These are phyloP conservation scores for Drosophila arawakana DNA, from an alignment of 1,140 invertebrate species.

Conservation along the genomic window DNA sequence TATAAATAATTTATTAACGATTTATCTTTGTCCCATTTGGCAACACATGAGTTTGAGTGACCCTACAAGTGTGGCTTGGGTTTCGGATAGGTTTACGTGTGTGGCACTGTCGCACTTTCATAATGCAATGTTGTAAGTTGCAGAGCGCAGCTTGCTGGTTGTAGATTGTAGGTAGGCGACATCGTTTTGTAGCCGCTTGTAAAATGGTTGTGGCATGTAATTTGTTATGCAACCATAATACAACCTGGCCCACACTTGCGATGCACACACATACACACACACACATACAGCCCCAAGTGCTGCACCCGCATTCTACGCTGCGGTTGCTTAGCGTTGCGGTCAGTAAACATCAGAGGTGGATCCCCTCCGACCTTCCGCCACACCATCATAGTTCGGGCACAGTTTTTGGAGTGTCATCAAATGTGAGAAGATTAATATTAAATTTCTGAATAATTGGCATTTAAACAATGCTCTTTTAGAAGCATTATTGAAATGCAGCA, in stretches of 20 bases:
- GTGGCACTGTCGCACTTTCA: slow-evolving; percentile 42
- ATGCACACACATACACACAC: too few species aligned
- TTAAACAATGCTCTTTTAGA: slow-evolving; percentile 3
- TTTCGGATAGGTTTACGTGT: slow-evolving; percentile 12
- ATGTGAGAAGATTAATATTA: slow-evolving; percentile 25
- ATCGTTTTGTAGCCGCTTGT: slow-evolving; percentile 69
- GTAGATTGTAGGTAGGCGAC: slow-evolving; percentile 28
- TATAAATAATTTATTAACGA: slow-evolving; percentile 84
- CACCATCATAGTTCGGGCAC: slow-evolving; percentile 1
- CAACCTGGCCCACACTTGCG: slow-evolving; percentile 13
- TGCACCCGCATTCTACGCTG: slow-evolving; percentile 54
- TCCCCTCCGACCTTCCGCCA: not conserved
- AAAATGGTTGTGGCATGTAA: slow-evolving; percentile 76
- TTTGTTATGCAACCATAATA: slow-evolving; percentile 69
- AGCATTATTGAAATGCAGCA: not conserved
- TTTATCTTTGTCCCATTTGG: slow-evolving; percentile 77
- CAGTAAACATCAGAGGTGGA: slow-evolving; percentile 30
- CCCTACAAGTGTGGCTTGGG: slow-evolving; percentile 22
- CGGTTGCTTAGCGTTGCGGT: slow-evolving; percentile 73
- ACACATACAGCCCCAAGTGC: slow-evolving; percentile 6
- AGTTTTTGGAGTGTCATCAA: slow-evolving; percentile 23
- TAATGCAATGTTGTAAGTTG: slow-evolving; percentile 41
- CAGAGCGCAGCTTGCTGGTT: too few species aligned
- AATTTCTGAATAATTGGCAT: slow-evolving; percentile 2
- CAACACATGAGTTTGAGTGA: slow-evolving; percentile 69